Evolutionary conservation across 2,888 invertebrate species (phyloP).

Genomic region (Rhaphigaster nebulosa): DNA sequence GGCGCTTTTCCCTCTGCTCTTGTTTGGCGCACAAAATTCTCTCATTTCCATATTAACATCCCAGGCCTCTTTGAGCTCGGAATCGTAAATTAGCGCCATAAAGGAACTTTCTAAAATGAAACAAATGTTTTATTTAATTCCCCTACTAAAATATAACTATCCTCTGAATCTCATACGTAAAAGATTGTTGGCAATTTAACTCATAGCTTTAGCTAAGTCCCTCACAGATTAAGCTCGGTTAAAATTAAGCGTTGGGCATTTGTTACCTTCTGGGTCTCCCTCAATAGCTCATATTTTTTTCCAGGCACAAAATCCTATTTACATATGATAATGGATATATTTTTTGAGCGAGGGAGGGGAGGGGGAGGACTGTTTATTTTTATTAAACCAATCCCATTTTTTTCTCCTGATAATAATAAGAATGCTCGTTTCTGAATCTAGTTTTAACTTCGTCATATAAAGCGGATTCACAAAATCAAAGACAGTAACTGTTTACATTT

Average conservation of each 20-base stretch:
- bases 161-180: not conserved
- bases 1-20: not conserved
- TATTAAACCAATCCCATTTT: not conserved
- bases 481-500: too few species aligned
- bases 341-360: not conserved
- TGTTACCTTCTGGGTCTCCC: not conserved
- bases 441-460: too few species aligned
- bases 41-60: not conserved
- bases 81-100: slow-evolving; percentile 16
- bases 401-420: not conserved
- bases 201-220: not conserved
- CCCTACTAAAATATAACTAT: not conserved
- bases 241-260: not conserved
- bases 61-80: not conserved
- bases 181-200: not conserved
- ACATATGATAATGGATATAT: not conserved
- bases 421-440: too few species aligned
- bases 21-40: not conserved
- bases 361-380: not conserved
- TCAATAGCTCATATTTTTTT: not conserved
- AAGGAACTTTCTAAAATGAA: not conserved
- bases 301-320: not conserved
- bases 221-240: not conserved
- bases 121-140: slow-evolving; percentile 28
- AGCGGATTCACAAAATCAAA: too few species aligned